phyloP scores from a whole-genome alignment of 2,888 invertebrate species.

The Galerucella calmariensis region DNA sequence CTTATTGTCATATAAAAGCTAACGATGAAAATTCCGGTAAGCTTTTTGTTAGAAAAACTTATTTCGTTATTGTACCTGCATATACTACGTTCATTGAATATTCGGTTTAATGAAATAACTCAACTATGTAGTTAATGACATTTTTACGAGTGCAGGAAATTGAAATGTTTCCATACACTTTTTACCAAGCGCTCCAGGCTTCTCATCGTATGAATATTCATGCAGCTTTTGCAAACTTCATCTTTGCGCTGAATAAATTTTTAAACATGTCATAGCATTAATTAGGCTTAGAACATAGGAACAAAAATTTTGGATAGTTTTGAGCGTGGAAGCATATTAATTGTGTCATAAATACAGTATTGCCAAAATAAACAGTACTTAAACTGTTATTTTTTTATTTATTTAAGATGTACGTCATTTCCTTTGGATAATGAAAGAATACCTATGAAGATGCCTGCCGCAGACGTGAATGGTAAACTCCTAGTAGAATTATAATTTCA shows the following conservation, averaged over 20 bases:
- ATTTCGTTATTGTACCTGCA: not conserved
- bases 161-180: conserved; percentile 18
- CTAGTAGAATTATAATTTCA: no score
- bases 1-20: not conserved
- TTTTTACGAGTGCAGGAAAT: conserved; percentile 17
- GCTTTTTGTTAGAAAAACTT: not conserved
- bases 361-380: no score
- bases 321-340: not conserved
- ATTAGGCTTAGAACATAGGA: not conserved
- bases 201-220: conserved; percentile 20
- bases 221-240: conserved; percentile 17
- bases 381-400: no score
- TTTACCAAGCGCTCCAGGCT: not conserved
- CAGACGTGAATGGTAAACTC: no score
- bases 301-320: not conserved
- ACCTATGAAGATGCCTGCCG: no score
- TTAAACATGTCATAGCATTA: conserved; percentile 24
- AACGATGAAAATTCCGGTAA: not conserved
- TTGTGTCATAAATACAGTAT: not conserved
- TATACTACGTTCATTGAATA: not conserved
- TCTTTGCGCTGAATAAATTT: conserved; percentile 20
- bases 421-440: no score
- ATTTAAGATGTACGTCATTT: no score
- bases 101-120: conserved; percentile 15
- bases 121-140: conserved; percentile 10